Evolutionary conservation across 2,888 invertebrate genomes (phyloP).

Genomic region (Xestia ashworthii): DNA sequence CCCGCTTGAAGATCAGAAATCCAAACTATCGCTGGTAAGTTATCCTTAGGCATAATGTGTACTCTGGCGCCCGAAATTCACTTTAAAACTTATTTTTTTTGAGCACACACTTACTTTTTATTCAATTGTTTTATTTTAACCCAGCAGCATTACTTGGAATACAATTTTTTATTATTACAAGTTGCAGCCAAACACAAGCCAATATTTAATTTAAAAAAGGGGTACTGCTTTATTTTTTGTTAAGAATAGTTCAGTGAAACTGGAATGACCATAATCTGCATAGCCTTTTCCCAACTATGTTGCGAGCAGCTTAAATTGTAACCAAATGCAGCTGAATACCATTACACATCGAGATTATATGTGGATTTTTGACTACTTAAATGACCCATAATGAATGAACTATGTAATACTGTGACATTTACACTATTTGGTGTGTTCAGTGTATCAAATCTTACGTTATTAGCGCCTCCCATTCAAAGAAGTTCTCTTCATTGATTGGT

Average conservation of each 20-base stretch:
- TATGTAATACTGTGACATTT: background rate
- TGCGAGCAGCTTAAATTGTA: no score
- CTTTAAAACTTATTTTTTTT: no score
- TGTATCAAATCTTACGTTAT: conserved; percentile 92
- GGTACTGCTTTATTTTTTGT: background rate
- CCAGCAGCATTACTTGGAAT: no score
- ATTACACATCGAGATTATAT: background rate
- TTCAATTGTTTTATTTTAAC: no score
- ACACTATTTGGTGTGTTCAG: no score
- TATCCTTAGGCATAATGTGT: no score
- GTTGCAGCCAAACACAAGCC: background rate
- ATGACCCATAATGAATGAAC: background rate
- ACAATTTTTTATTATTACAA: no score
- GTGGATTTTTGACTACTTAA: background rate
- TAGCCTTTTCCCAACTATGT: no score
- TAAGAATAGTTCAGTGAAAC: background rate
- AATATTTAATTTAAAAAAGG: background rate
- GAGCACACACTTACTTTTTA: no score
- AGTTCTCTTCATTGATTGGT: conserved; percentile 99
- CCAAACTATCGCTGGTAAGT: no score
- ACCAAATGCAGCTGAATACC: background rate
- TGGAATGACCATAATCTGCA: background rate
- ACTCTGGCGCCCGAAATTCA: no score
- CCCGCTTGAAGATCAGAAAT: no score
- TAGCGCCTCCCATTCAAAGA: conserved; percentile 99